Percentiles rank a stretch among this genome's conserved stretches.
Evolutionary conservation across 2,797 vertebrate genomes (phyloP).

Genomic region (Loriculus beryllinus): DNA sequence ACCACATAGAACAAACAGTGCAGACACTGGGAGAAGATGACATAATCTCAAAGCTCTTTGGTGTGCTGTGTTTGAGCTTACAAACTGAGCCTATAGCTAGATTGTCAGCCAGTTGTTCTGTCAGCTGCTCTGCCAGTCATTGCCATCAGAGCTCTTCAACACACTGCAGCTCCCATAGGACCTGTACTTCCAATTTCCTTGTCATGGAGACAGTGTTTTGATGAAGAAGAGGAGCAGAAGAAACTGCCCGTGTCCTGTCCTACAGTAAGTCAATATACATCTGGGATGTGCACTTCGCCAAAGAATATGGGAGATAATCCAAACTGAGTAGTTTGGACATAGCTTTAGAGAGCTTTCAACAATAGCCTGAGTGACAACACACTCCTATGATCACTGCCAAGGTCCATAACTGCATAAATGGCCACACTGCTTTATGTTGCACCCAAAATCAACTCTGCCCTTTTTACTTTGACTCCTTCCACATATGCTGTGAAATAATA

Average conservation of each 20-base stretch:
- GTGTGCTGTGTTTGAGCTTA: background rate
- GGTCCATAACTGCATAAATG: background rate
- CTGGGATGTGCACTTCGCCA: background rate
- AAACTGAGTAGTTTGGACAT: background rate
- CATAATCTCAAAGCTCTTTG: background rate
- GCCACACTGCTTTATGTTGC: background rate
- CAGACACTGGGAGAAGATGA: background rate
- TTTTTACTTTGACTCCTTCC: background rate
- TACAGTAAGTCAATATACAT: background rate
- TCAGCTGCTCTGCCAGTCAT: background rate
- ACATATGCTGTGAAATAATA: background rate
- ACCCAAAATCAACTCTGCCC: background rate
- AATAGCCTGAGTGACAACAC: background rate
- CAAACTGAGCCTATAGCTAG: background rate
- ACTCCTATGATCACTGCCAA: accelerated
- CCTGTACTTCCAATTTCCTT: background rate
- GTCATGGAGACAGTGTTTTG: background rate
- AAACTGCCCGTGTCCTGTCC: background rate
- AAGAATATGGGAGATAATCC: background rate
- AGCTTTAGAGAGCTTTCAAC: background rate
- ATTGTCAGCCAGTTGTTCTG: background rate
- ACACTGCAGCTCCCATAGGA: background rate
- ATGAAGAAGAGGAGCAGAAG: background rate
- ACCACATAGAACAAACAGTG: background rate
- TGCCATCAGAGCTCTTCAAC: background rate